A percentile compares a stretch with the other conserved stretches of the same genome.
These are phyloP conservation scores for Trichonephila clavipes DNA, from an alignment of 1,140 invertebrate genomes.

Conservation along the genomic window DNA sequence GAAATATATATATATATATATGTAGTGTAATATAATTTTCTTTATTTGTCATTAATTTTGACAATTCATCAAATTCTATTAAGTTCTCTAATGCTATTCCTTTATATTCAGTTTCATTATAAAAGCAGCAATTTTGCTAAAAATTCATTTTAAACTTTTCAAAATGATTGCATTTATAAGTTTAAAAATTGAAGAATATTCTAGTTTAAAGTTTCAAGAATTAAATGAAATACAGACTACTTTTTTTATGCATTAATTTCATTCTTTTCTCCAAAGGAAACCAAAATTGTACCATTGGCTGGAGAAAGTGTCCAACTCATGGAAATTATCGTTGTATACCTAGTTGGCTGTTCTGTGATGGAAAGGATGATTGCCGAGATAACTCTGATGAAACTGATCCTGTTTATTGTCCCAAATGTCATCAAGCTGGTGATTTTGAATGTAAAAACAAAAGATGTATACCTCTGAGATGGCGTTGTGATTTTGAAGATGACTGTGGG, in stretches of 20 bases:
- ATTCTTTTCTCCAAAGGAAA: slow-evolving; percentile 82
- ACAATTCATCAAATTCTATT: neutral
- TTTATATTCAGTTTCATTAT: too few species aligned
- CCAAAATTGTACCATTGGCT: slow-evolving; percentile 93
- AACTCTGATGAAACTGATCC: slow-evolving; percentile 89
- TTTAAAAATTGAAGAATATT: too few species aligned
- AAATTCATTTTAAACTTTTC: too few species aligned
- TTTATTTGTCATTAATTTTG: neutral
- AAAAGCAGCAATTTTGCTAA: too few species aligned
- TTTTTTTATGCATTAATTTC: neutral
- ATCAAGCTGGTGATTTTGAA: slow-evolving; percentile 92
- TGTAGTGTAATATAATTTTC: neutral
- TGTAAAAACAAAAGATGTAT: slow-evolving; percentile 96
- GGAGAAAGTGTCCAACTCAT: slow-evolving; percentile 93
- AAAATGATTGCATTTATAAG: too few species aligned
- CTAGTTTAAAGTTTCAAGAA: too few species aligned
- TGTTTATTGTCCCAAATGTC: slow-evolving; percentile 90
- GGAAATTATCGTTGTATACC: slow-evolving; percentile 96
- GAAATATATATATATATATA: too few species aligned
- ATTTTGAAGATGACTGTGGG: slow-evolving; percentile 97
- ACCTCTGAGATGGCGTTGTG: slow-evolving; percentile 95
- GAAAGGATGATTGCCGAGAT: slow-evolving; percentile 90
- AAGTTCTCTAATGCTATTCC: too few species aligned
- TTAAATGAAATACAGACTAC: neutral
- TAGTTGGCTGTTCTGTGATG: slow-evolving; percentile 97